These are phyloP conservation scores for Rhodophaea formosa DNA, from an alignment of 2,888 invertebrate species.

Conservation along the genomic window DNA sequence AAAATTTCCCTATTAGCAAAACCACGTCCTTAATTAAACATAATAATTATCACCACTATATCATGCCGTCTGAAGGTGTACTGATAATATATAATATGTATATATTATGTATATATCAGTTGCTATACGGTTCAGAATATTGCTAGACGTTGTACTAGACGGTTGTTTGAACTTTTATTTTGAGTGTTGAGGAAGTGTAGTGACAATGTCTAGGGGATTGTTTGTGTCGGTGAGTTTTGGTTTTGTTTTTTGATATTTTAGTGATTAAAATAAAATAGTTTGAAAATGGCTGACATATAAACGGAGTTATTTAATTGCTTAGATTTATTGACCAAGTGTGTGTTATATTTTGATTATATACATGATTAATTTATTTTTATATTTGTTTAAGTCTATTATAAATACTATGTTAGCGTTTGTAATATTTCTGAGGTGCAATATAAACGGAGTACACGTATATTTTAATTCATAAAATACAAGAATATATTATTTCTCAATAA, in stretches of 20 bases:
- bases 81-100: background rate
- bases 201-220: conserved; percentile 6
- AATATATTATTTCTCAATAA: too few relatives aligned
- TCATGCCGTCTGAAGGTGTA: conserved; percentile 9
- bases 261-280: background rate
- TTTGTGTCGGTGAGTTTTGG: conserved; percentile 8
- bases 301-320: too few relatives aligned
- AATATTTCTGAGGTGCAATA: too few relatives aligned
- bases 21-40: conserved; percentile 1
- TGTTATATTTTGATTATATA: too few relatives aligned
- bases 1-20: background rate
- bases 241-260: background rate
- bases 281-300: too few relatives aligned
- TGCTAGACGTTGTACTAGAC: background rate
- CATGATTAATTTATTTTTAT: too few relatives aligned
- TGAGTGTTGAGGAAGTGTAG: conserved; percentile 12
- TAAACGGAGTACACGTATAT: too few relatives aligned
- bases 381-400: too few relatives aligned
- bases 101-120: background rate
- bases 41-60: conserved; percentile 2
- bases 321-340: too few relatives aligned
- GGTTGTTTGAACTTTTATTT: background rate
- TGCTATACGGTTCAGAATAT: background rate
- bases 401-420: too few relatives aligned
- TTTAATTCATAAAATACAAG: too few relatives aligned